Conservation (phyloP, 2,888 invertebrate genomes). For the Aricia artaxerxes region DNA sequence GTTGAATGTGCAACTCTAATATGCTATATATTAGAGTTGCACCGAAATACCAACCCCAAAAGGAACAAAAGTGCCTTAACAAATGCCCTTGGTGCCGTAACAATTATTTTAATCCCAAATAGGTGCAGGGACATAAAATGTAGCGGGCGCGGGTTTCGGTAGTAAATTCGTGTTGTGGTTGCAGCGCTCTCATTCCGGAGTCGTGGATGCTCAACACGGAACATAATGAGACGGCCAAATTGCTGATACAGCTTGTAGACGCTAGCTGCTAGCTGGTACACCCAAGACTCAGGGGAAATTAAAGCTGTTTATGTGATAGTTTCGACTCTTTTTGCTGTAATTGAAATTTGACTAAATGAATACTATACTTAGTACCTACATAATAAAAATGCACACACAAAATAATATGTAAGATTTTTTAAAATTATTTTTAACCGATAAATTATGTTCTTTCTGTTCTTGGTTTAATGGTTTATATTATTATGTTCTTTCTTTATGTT, state of each 20-base stretch:
- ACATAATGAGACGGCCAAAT: constrained; percentile 61
- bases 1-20: background rate
- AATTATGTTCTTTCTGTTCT: too few relatives aligned
- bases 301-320: constrained; percentile 50
- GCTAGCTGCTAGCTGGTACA: background rate
- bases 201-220: constrained; percentile 53
- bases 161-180: constrained; percentile 34
- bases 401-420: too few relatives aligned
- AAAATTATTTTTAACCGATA: too few relatives aligned
- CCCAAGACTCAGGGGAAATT: constrained; percentile 63
- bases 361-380: background rate
- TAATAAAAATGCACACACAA: background rate
- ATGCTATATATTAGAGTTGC: background rate
- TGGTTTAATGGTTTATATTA: too few relatives aligned
- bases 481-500: too few relatives aligned
- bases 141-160: constrained; percentile 8
- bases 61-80: background rate
- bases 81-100: background rate
- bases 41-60: background rate
- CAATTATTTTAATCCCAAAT: constrained; percentile 22
- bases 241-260: constrained; percentile 49
- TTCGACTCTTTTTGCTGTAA: background rate
- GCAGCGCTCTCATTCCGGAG: constrained; percentile 33
- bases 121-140: constrained; percentile 12
- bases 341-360: background rate